Percentiles rank a stretch among this genome's conserved stretches.
Evolutionary conservation across 2,888 invertebrate genomes (phyloP).

Genomic region (Gymnocheta viridis): DNA sequence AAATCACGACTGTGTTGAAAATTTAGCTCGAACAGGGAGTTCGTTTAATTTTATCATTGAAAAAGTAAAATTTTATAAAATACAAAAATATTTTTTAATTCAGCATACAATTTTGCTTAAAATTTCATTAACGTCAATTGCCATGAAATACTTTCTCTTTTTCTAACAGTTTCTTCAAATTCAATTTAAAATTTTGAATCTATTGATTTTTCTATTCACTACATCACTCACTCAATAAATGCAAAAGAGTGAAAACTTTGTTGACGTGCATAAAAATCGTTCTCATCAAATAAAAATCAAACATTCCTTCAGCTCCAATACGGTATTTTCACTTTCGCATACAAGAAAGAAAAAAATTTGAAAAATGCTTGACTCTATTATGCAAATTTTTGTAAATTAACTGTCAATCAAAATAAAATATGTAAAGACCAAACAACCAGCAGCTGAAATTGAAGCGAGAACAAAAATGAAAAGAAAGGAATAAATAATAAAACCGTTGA

Average conservation of each 20-base stretch:
- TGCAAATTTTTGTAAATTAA: slow-evolving; percentile 70
- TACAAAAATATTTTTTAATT: neutral
- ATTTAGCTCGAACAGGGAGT: neutral
- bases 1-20: neutral
- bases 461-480: neutral
- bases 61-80: neutral
- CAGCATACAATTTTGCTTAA: neutral
- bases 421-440: slow-evolving; percentile 30
- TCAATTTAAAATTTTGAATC: slow-evolving; percentile 38
- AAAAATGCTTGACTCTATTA: slow-evolving; percentile 67
- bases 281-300: neutral
- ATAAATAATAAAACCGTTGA: neutral
- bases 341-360: slow-evolving; percentile 11
- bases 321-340: slow-evolving; percentile 8
- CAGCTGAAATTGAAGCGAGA: slow-evolving; percentile 4
- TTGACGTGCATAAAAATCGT: neutral
- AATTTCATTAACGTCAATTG: slow-evolving; percentile 25
- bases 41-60: neutral
- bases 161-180: neutral
- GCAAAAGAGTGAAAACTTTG: neutral
- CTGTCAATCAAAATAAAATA: slow-evolving; percentile 70
- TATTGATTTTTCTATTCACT: slow-evolving; percentile 51
- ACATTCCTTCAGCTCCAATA: neutral
- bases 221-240: neutral
- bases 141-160: neutral